Conservation (phyloP, 2,113 vertebrate genomes). For the Struthidea cinerea region DNA sequence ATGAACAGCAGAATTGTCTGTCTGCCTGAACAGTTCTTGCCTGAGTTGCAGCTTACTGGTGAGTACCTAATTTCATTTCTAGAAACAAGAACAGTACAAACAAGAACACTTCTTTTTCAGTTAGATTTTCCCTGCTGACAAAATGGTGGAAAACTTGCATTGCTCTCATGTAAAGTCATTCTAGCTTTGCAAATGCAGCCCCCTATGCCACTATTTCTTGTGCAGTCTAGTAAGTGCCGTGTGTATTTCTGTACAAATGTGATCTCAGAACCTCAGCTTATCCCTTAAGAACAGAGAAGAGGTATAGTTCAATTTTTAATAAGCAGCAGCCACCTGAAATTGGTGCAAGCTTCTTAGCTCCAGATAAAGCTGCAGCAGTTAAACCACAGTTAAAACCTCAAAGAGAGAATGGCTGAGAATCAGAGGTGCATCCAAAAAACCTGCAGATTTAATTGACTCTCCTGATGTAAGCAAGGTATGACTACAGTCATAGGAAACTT, state of each 20-base stretch:
- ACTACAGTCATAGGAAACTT: neutral
- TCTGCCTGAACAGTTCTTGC: neutral
- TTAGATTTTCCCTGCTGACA: neutral
- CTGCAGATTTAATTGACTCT: slow-evolving; percentile 8
- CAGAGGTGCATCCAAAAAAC: neutral
- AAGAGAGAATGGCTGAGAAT: slow-evolving; percentile 4
- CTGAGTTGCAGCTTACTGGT: neutral
- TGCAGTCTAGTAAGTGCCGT: neutral
- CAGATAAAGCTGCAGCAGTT: slow-evolving; percentile 24
- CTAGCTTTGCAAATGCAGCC: neutral
- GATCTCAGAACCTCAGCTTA: slow-evolving; percentile 2
- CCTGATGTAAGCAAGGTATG: neutral
- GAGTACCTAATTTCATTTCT: neutral
- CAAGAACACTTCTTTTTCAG: neutral
- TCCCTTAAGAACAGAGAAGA: slow-evolving; percentile 34
- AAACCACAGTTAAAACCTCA: slow-evolving; percentile 49
- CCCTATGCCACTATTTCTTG: neutral
- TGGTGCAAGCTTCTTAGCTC: slow-evolving; percentile 16
- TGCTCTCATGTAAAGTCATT: neutral
- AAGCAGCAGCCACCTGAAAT: slow-evolving; percentile 41
- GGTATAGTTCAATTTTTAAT: slow-evolving; percentile 29
- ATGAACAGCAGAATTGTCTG: neutral
- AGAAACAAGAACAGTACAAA: neutral
- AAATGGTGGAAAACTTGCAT: neutral
- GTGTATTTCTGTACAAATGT: neutral